Base-by-base conservation (phyloP, 2,888 invertebrate genomes). In the Acronicta psi region DNA sequence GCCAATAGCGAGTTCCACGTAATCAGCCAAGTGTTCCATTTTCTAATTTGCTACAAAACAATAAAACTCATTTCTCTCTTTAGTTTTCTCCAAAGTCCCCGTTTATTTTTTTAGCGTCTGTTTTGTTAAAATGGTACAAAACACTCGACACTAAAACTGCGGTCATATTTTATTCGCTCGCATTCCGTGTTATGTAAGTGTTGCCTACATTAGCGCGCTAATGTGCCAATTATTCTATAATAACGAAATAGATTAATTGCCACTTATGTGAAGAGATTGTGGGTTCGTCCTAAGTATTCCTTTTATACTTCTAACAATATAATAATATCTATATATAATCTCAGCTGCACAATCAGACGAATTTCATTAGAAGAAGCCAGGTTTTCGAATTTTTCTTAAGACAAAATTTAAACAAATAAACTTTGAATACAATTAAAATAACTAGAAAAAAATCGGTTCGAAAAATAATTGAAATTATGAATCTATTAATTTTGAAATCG, bases 211-310 rank as follows among this genome's bases (percentile, higher is more conserved):
- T 65, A 64, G 38, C 38, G 18, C 20, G 46, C n/a, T 52, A 13
- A 58, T 43, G 60, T 55, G 41, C 25, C 44, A 62, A 67, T 69
- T 70, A 57, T 70, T 52, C 56, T 66, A 13, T 45, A 42, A 44
- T 14, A 49, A 46, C 37, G 38, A 47, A 46, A 61, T 49, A 40
- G 37, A 61, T 52, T 45, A 50, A 52, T 36, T 43, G 47, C 37
- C 25, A 37, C 25, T 34, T 53, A 14, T 14, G 36, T 7, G 17
- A 3, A 16, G n/a, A n/a, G n/a, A n/a, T n/a, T n/a, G n/a, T n/a
- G n/a, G n/a, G n/a, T n/a, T n/a, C n/a, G n/a, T n/a, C n/a, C n/a
- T n/a, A n/a, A n/a, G n/a, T n/a, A n/a, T n/a, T n/a, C n/a, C n/a
- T n/a, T n/a, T n/a, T n/a, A n/a, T n/a, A n/a, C n/a, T n/a, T n/a